Evolutionary conservation across 2,888 invertebrate genomes (phyloP).

Genomic region (Phorcus lineatus): DNA sequence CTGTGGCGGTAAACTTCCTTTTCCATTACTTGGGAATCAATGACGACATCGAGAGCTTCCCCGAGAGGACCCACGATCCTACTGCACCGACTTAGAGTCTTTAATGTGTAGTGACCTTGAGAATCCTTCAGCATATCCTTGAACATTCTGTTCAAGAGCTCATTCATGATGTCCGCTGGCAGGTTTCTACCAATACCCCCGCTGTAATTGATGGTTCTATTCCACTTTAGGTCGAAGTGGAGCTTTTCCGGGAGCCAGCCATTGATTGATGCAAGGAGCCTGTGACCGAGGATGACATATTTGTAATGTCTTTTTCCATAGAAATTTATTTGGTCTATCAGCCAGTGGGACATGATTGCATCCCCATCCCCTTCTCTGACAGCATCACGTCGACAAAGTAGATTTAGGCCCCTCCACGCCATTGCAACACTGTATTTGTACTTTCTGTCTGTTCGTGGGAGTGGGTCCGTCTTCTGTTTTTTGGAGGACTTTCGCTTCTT

Average conservation of each 20-base stretch:
- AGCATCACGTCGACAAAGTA: slow-evolving; percentile 44
- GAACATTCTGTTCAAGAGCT: not conserved
- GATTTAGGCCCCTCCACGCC: slow-evolving; percentile 46
- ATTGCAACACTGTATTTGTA: slow-evolving; percentile 34
- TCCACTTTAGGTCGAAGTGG: not conserved
- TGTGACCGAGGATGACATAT: slow-evolving; percentile 42
- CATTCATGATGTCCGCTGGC: not conserved
- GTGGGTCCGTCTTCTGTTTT: not conserved
- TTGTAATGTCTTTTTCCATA: slow-evolving; percentile 33
- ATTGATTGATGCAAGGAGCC: slow-evolving; percentile 26
- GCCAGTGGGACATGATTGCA: slow-evolving; percentile 47
- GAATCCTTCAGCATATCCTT: not conserved
- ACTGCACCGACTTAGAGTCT: not conserved
- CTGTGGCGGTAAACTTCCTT: not conserved
- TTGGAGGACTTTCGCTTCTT: not conserved
- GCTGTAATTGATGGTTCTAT: not conserved
- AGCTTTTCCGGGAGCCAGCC: slow-evolving; percentile 20
- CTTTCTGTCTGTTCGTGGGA: not conserved
- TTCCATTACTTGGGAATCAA: not conserved
- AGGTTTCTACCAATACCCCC: not conserved
- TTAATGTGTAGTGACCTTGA: slow-evolving; percentile 12
- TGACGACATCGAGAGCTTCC: not conserved
- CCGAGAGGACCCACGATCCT: not conserved
- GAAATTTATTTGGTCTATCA: slow-evolving; percentile 27
- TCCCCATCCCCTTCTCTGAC: slow-evolving; percentile 48